phyloP scores from a whole-genome alignment of 2,888 invertebrate species.

The Campaea margaritaria region DNA sequence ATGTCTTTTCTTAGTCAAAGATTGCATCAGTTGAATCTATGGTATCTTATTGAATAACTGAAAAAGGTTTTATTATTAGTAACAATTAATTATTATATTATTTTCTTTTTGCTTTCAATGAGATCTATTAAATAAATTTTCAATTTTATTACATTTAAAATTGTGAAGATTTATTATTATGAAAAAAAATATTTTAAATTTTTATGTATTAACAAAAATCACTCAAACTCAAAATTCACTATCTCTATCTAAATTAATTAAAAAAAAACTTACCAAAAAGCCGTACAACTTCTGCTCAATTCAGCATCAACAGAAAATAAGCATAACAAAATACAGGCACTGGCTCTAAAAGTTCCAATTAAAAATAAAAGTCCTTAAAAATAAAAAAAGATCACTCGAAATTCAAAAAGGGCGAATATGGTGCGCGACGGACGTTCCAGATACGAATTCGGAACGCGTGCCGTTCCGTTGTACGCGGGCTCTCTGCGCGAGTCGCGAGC shows the following conservation, averaged over 20 bases:
- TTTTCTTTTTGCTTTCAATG: too few species aligned
- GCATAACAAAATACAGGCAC: slow-evolving; percentile 25
- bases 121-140: too few species aligned
- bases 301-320: slow-evolving; percentile 15
- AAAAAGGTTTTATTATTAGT: background rate
- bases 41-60: background rate
- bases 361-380: slow-evolving; percentile 8
- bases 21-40: background rate
- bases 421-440: slow-evolving; percentile 49
- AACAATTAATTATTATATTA: too few species aligned
- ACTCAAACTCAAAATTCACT: too few species aligned
- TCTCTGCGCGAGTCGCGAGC: slow-evolving; percentile 72
- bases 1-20: slow-evolving; percentile 62
- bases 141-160: too few species aligned
- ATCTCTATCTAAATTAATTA: too few species aligned
- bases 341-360: slow-evolving; percentile 23
- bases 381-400: slow-evolving; percentile 47
- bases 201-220: too few species aligned
- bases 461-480: slow-evolving; percentile 69
- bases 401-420: slow-evolving; percentile 46
- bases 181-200: too few species aligned
- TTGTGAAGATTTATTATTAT: too few species aligned
- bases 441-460: slow-evolving; percentile 60
- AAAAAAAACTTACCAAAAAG: slow-evolving; percentile 27
- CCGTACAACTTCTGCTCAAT: slow-evolving; percentile 19